These are phyloP conservation scores for Tragelaphus buxtoni DNA, from an alignment of 2,113 vertebrate genomes.

Conservation along the genomic window DNA sequence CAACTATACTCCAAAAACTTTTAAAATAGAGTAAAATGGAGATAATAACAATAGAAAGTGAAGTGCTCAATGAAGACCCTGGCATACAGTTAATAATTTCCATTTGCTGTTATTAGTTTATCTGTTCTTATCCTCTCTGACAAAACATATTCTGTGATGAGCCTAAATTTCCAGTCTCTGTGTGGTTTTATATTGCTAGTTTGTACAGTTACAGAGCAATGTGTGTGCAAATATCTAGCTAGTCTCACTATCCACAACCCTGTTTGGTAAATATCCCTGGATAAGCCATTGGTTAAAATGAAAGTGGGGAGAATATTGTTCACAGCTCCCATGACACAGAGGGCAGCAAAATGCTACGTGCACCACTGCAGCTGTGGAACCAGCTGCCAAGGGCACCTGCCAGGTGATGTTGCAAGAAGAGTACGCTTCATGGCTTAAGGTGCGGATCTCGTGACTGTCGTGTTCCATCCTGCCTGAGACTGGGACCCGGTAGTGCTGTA, in stretches of 20 bases:
- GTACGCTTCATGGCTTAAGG: slow-evolving; percentile 24
- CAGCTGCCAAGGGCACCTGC: not conserved
- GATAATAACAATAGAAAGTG: not conserved
- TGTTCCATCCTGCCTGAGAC: not conserved
- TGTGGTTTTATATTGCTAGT: not conserved
- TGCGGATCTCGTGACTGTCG: slow-evolving; percentile 45
- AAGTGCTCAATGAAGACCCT: not conserved
- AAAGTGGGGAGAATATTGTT: not conserved
- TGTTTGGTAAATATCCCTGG: not conserved
- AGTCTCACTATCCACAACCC: not conserved
- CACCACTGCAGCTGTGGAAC: not conserved
- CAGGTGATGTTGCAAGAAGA: slow-evolving; percentile 44
- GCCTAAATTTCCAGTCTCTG: not conserved
- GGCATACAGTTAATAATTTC: too few relatives aligned
- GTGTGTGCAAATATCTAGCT: not conserved
- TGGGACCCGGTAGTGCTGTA: not conserved
- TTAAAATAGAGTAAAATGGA: not conserved
- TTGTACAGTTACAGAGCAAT: not conserved
- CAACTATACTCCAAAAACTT: not conserved
- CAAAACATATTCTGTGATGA: not conserved
- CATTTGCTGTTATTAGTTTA: not conserved
- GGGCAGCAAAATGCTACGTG: not conserved
- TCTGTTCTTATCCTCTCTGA: not conserved
- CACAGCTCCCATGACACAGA: not conserved
- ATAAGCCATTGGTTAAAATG: not conserved